Evolutionary conservation across 2,888 invertebrate species (phyloP).

Genomic region (Incurvaria masculella): DNA sequence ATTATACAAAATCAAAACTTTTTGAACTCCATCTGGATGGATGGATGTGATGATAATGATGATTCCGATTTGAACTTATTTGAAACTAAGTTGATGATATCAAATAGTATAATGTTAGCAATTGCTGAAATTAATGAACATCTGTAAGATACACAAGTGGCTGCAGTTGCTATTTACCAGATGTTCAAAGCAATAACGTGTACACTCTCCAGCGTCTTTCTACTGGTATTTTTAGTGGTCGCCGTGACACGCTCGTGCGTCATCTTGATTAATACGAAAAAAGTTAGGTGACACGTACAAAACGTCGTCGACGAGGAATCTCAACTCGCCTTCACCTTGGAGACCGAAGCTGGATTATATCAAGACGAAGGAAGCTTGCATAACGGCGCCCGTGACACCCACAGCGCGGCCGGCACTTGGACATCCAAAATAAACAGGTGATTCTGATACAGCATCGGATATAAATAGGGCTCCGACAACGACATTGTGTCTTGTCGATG

Average conservation of each 20-base stretch:
- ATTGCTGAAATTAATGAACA: no score
- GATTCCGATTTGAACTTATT: no score
- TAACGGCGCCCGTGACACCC: conserved; percentile 40
- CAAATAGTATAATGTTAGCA: no score
- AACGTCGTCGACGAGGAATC: conserved; percentile 25
- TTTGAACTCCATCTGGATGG: no score
- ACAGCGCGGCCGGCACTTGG: neutral
- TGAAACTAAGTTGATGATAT: no score
- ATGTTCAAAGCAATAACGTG: neutral
- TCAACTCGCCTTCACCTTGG: conserved; percentile 51
- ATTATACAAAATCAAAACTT: no score
- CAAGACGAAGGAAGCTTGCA: conserved; percentile 29
- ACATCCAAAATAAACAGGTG: conserved; percentile 39
- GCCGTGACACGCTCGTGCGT: conserved; percentile 3
- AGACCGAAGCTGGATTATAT: conserved; percentile 36
- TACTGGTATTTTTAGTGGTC: conserved; percentile 2
- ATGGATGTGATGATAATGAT: no score
- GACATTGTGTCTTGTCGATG: neutral
- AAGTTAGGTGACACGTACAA: conserved; percentile 30
- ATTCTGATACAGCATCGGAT: neutral
- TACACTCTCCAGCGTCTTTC: neutral
- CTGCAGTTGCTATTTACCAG: neutral
- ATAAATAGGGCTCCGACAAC: neutral
- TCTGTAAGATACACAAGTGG: no score
- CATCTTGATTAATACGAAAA: conserved; percentile 20